Conservation (phyloP, 35 echinoderm and acorn worm genomes). For the Ptychodera flava region DNA sequence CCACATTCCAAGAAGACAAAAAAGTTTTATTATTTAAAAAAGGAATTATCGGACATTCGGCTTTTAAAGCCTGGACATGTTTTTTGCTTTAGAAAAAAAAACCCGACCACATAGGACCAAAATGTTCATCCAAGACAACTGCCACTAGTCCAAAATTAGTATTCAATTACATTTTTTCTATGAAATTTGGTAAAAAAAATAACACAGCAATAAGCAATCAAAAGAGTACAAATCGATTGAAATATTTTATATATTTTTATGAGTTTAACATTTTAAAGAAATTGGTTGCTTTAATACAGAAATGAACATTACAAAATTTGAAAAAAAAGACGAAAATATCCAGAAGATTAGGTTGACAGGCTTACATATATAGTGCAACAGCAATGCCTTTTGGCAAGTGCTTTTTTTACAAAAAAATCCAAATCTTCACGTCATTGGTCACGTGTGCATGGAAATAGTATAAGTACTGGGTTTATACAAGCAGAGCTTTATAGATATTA, state of each 20-base stretch:
- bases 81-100: neutral
- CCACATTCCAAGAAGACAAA: neutral
- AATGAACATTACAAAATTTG: neutral
- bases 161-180: constrained; percentile 2
- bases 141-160: too few species aligned
- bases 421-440: too few species aligned
- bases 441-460: neutral
- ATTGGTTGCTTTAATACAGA: neutral
- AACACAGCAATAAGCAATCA: neutral
- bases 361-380: too few species aligned
- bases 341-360: too few species aligned
- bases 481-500: neutral
- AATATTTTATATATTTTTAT: neutral
- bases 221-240: neutral
- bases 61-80: neutral
- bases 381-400: too few species aligned
- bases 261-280: neutral
- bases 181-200: neutral
- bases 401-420: too few species aligned
- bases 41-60: neutral
- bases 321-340: too few species aligned
- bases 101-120: neutral
- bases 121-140: too few species aligned
- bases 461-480: neutral
- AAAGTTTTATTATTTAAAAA: neutral